phyloP scores from a whole-genome alignment of 2,113 vertebrate genomes.

The Microtus richardsoni region DNA sequence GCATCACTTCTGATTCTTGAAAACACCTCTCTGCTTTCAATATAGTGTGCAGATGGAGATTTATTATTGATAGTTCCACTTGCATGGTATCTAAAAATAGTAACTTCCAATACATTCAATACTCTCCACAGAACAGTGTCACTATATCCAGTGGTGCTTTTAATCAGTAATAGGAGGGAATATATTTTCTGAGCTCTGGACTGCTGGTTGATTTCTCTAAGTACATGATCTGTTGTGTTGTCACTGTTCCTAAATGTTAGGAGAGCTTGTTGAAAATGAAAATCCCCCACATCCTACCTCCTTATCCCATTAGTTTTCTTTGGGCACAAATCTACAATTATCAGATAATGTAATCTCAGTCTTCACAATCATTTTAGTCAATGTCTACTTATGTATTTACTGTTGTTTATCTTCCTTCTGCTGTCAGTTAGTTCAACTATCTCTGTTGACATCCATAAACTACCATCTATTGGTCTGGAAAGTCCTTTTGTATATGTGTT shows the following conservation, averaged over 20 bases:
- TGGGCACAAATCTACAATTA: not conserved
- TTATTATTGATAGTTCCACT: not conserved
- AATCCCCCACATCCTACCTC: not conserved
- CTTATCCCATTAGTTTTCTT: fast-evolving
- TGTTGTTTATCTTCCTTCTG: not conserved
- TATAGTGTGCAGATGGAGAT: not conserved
- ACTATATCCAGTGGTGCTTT: not conserved
- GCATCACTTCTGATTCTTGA: not conserved
- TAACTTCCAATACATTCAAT: not conserved
- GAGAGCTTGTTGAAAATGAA: not conserved
- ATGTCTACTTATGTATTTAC: not conserved
- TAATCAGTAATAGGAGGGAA: not conserved
- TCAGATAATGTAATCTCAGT: not conserved
- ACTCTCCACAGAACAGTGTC: not conserved
- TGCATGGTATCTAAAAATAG: not conserved
- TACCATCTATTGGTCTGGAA: not conserved
- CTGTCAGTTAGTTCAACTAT: not conserved
- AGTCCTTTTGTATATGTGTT: no score
- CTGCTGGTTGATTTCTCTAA: not conserved
- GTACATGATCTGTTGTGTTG: not conserved
- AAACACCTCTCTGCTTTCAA: not conserved
- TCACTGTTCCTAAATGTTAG: not conserved
- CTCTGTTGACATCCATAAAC: not conserved
- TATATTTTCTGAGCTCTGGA: not conserved
- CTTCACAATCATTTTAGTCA: not conserved